These are phyloP conservation scores for Agrochola lychnidis DNA, from an alignment of 2,888 invertebrate genomes.

Conservation along the genomic window DNA sequence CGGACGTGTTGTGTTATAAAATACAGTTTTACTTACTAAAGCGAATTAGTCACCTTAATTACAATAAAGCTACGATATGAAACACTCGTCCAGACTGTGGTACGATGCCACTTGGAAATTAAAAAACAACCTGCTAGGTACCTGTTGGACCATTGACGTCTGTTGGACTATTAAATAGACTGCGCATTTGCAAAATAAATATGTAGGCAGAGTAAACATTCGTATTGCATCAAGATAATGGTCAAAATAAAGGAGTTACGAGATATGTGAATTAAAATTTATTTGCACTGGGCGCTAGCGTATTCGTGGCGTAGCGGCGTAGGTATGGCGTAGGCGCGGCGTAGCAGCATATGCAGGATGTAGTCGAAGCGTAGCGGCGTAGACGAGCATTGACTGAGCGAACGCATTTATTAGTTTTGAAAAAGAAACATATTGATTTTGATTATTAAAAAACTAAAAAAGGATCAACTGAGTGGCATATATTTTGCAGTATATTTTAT, in stretches of 20 bases:
- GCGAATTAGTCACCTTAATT: neutral
- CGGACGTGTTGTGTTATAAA: constrained; percentile 18
- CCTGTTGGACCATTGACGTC: constrained; percentile 27
- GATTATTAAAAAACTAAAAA: neutral
- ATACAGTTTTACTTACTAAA: constrained; percentile 12
- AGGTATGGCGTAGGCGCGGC: neutral
- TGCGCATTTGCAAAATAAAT: constrained; percentile 34
- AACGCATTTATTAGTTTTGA: neutral
- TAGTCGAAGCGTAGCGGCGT: neutral
- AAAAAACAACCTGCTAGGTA: constrained; percentile 31
- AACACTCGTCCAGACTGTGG: neutral
- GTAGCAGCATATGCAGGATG: neutral
- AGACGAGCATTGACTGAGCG: neutral
- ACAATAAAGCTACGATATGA: constrained; percentile 9
- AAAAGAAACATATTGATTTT: neutral
- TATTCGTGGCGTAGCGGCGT: constrained; percentile 10
- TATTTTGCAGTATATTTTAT: neutral
- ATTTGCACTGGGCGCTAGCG: neutral
- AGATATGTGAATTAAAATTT: constrained; percentile 4
- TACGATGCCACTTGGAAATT: neutral
- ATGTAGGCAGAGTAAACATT: constrained; percentile 9
- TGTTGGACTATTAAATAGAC: constrained; percentile 34
- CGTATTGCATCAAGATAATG: constrained; percentile 1
- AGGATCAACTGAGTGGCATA: neutral
- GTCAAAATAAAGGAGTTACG: constrained; percentile 20